Evolutionary conservation across 2,797 vertebrate species (phyloP), one percentile per base, ranked within the genome.

Genomic region (Halcyon chelicuti): DNA sequence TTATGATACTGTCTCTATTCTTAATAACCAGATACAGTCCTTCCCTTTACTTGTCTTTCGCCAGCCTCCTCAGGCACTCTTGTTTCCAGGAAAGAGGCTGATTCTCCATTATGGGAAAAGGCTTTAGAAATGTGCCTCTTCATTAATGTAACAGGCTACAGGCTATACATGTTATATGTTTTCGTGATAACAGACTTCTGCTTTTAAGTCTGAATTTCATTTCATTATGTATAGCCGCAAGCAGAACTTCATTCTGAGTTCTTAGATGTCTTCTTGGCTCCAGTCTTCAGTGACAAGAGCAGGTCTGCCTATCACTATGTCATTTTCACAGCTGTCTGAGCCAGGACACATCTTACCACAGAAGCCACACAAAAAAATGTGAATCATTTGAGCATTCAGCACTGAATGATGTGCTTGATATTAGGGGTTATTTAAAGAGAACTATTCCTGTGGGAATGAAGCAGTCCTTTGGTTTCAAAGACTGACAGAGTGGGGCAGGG

Each of bases 161-260:
- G 58, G 60, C 31, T 82, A 93, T 94, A 65, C 72, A 63, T 22
- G 37, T 80, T 90, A 35, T 2, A 55, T 9, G 19, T 35, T 76
- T 93, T 60, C 23, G 57, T 81, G 83, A 79, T 63, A 95, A 83
- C 72, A 78, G 77, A 47, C 44, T 76, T 91, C 47, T 49, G 51
- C 83, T 81, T 93, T 82, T 46, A 86, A 79, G 77, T 61, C 31
- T 88, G 55, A 91, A 81, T 84, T 90, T 86, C 25, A 88, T 74
- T 92, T 80, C 62, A 25, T 17, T 93, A 46, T 88, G 66, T 57
- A 70, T 84, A 37, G 40, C 79, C 94, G 73, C 63, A 49, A 95
- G 94, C 63, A 51, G 7, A 92, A 72, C 58, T 39, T 85, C 74
- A 39, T 68, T 88, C 55, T 90, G 71, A 46, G 40, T 80, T 95